Evolutionary conservation across 2,797 vertebrate species (phyloP), one percentile per base, ranked within the genome.

Genomic region (Botia almorhae): DNA sequence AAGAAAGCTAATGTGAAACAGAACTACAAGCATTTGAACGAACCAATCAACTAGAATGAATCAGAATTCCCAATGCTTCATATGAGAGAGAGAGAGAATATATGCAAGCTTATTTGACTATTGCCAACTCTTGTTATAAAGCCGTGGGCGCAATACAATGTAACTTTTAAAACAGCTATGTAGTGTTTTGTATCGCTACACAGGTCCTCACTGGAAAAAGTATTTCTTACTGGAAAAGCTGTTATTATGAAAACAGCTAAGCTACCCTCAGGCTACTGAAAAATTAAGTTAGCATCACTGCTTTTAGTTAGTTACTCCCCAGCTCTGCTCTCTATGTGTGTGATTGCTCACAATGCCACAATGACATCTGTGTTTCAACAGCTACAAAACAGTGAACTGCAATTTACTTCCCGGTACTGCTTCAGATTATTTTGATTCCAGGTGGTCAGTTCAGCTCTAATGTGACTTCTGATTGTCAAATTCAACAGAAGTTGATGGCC

Each of bases 401-500:
- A 21, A 78, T 51, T 68, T 60, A 36, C 19, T 53, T 51, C 19
- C 0, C 4, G 19, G 7, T 16, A 50, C 14, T 8, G 29, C 46
- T 46, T 75, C 46, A 39, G 65, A 69, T 53, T 78, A 72, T 78
- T 29, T 69, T 60, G 60, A 7, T 56, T 50, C 36, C 17, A 82
- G 63, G 39, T 61, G 39, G 65, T 55, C 65, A 46, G 70, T 64
- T 63, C 60, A 58, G 10, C 46, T 50, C 5, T 26, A 61, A 13
- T 12, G 36, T 14, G 50, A 39, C 1, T 46, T 63, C 26, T 58
- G 23, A 21, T 70, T 64, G 50, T 78, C 61, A 68, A 68, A 26
- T 39, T 39, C 36, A 39, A 4, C 3, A 39, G 4, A 39, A 39
- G 69, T 60, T 60, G 36, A 69, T 69, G 21, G 56, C 55, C 56